Base-by-base conservation (phyloP, 1,140 invertebrate species). In the Hycleus phaleratus region DNA sequence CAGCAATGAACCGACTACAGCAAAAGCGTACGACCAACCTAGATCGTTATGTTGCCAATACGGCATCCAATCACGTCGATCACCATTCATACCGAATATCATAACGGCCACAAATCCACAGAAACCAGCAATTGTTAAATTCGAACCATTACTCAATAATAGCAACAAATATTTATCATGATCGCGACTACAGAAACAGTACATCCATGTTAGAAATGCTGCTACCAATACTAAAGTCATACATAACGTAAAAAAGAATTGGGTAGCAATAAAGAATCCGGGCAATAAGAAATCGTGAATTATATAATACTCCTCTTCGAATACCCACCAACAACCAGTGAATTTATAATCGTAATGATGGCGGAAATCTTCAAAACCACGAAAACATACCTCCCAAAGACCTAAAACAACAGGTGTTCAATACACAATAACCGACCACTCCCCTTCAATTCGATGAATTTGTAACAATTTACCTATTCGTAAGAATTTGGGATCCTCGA, bases 21-120 rank as follows among this genome's bases (percentile, higher is more conserved):
- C 92, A 12, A 97, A 74, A 4, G 89, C 94, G 77, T 85, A 98
- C 1, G 93, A 93, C 93, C 93, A 98, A 3, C 93, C 87, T n/a
- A 97, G 81, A 69, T 93, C 86, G 75, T 97, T 97, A 68, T 95
- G 90, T 66, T 97, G 91, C 82, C 93, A 96, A 68, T 95, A 85
- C 0, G 94, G 95, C 90, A 97, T 95, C 94, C 95, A 98, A 67
- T 92, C 89, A 25, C 94, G 77, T 2, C 90, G 85, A 75, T 97
- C 92, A 8, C 93, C 94, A 68, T 86, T 80, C 1, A 86, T 85
- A 26, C 94, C 95, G 77, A 97, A 97, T 25, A 78, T 81, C 39
- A 88, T 80, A 3, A 87, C 78, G 2, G 86, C 77, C 38, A 91
- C 81, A 3, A 87, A 80, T 2, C 90, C 90, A 63, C 86, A 88